Conservation (phyloP, 2,888 invertebrate species). For the Acholoe squamosa region DNA sequence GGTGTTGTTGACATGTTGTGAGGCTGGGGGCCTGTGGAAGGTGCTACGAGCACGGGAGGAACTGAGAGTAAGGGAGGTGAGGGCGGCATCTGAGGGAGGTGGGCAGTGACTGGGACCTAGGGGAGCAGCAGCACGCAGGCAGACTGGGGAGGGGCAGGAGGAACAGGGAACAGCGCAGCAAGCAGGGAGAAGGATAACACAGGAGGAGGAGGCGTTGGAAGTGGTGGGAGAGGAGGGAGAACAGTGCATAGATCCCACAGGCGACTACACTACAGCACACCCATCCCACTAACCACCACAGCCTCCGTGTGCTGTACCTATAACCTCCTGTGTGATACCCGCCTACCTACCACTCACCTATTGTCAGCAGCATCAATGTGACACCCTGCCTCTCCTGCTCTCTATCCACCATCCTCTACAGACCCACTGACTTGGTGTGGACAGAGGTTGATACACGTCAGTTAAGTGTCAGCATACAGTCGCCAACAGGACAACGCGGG, state of each 20-base stretch:
- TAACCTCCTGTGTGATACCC: no score
- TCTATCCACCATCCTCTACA: no score
- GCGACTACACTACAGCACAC: neutral
- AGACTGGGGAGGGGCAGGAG: neutral
- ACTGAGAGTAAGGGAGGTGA: neutral
- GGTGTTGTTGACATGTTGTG: slow-evolving; percentile 23
- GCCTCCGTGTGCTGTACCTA: no score
- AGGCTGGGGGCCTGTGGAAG: neutral
- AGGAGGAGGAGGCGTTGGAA: slow-evolving; percentile 4
- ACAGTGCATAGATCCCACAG: neutral
- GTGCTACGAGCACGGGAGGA: neutral
- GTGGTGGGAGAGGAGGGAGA: slow-evolving; percentile 13
- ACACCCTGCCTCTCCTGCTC: no score
- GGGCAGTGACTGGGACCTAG: neutral
- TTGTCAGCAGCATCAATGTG: no score
- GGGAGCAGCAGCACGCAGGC: neutral
- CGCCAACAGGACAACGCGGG: slow-evolving; percentile 19
- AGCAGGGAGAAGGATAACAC: neutral
- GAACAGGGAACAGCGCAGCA: slow-evolving; percentile 16
- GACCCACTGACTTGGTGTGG: no score
- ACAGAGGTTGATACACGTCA: neutral
- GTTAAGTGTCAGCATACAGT: slow-evolving; percentile 13
- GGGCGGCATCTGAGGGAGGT: neutral
- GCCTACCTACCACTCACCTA: no score
- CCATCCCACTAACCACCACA: no score